Evolutionary conservation across 2,888 invertebrate species (phyloP).

Genomic region (Halictus ligatus): DNA sequence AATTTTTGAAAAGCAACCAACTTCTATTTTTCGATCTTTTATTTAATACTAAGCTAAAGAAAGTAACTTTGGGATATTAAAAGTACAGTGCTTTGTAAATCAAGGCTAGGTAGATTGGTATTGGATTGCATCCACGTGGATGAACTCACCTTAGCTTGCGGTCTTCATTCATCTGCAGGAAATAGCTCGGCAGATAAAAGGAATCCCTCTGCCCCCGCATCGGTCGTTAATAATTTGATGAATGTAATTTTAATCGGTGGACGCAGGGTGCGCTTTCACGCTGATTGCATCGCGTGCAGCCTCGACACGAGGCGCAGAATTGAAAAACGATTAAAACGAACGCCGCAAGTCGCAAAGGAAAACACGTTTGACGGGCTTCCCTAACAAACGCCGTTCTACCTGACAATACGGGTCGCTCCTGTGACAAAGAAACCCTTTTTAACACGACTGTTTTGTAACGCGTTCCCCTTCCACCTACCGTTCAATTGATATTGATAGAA

Average conservation of each 20-base stretch:
- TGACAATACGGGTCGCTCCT: neutral
- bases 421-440: slow-evolving; percentile 32
- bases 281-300: slow-evolving; percentile 18
- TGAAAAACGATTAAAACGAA: slow-evolving; percentile 38
- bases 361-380: slow-evolving; percentile 22
- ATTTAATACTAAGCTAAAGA: neutral
- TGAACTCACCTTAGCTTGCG: neutral
- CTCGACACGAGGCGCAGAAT: slow-evolving; percentile 3
- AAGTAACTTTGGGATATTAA: neutral
- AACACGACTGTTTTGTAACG: slow-evolving; percentile 23
- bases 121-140: neutral
- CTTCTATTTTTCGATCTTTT: too few relatives aligned
- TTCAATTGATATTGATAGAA: slow-evolving; percentile 12
- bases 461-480: neutral
- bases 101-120: neutral
- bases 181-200: neutral
- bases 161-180: neutral
- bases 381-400: slow-evolving; percentile 25
- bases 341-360: slow-evolving; percentile 17
- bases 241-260: slow-evolving; percentile 20
- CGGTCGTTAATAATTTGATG: slow-evolving; percentile 20
- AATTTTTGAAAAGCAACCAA: too few relatives aligned
- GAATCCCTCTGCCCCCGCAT: neutral
- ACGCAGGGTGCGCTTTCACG: slow-evolving; percentile 13
- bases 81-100: neutral